Percentiles rank a stretch among this genome's conserved stretches.
phyloP scores from a whole-genome alignment of 2,113 vertebrate species.

The Poeciliopsis occidentalis region DNA sequence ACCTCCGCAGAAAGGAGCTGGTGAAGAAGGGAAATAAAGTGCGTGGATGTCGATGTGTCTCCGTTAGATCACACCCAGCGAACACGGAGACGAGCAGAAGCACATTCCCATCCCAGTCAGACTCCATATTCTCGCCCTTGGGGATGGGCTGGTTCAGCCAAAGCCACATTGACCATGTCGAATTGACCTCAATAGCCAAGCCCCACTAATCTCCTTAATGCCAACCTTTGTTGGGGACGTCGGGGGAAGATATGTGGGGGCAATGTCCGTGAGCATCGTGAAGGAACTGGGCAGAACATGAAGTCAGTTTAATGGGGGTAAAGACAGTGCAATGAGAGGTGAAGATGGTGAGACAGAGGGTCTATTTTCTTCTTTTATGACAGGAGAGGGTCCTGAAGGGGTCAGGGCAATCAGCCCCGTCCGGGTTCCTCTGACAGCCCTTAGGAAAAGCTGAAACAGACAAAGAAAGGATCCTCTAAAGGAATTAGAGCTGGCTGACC shows the following conservation, averaged over 20 bases:
- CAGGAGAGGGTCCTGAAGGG: conserved; percentile 32
- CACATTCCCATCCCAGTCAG: conserved; percentile 60
- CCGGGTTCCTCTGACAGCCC: conserved; percentile 58
- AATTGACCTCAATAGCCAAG: conserved; percentile 83
- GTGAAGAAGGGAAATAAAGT: neutral
- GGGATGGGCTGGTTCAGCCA: conserved; percentile 49
- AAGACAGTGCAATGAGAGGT: conserved; percentile 49
- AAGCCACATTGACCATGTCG: conserved; percentile 81
- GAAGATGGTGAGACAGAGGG: conserved; percentile 49
- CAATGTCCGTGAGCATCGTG: neutral
- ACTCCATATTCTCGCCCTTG: conserved; percentile 68
- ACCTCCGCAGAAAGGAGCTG: neutral
- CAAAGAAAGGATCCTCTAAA: conserved; percentile 41
- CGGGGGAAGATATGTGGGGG: conserved; percentile 1
- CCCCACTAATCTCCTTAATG: conserved; percentile 79
- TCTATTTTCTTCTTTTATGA: conserved; percentile 14
- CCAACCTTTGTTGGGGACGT: conserved; percentile 27
- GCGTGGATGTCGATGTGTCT: neutral
- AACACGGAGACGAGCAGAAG: neutral
- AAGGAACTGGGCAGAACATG: conserved; percentile 62
- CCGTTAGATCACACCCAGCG: conserved; percentile 32
- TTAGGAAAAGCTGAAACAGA: conserved; percentile 46
- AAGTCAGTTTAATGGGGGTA: conserved; percentile 38
- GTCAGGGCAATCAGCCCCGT: conserved; percentile 50
- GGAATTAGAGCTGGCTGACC: conserved; percentile 48